Evolutionary conservation across 2,797 vertebrate species (phyloP).

Genomic region (Chelidonichthys spinosus): DNA sequence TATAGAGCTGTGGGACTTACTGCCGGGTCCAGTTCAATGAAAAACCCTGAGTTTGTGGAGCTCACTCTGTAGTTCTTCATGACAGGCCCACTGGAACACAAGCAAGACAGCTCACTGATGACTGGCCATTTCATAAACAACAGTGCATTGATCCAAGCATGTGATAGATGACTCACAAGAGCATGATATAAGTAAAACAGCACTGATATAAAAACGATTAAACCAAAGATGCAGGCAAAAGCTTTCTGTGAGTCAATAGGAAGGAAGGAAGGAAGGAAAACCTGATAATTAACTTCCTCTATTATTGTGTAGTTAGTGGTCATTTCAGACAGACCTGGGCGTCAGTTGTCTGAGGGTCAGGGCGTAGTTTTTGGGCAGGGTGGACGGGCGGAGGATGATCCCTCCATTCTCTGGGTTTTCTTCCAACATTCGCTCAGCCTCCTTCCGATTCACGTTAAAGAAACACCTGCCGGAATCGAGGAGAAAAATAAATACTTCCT

Average conservation of each 20-base stretch:
- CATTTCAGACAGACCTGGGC: conserved; percentile 57
- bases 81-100: conserved; percentile 67
- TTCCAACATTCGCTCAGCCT: conserved; percentile 84
- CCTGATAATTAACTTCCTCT: background rate
- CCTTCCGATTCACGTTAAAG: conserved; percentile 78
- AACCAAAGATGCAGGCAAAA: background rate
- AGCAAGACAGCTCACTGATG: background rate
- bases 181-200: background rate
- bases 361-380: conserved; percentile 81
- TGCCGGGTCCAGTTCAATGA: conserved; percentile 74
- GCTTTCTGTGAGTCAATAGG: background rate
- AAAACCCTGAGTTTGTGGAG: conserved; percentile 46
- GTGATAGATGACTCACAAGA: too few relatives aligned
- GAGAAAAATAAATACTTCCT: background rate
- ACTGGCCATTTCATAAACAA: background rate
- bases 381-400: conserved; percentile 87
- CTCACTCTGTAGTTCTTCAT: conserved; percentile 76
- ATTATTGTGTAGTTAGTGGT: background rate
- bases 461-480: conserved; percentile 70
- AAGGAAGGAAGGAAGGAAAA: background rate
- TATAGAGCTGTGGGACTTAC: conserved; percentile 54
- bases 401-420: conserved; percentile 80
- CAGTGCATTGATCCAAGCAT: background rate
- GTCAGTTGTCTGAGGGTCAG: conserved; percentile 77
- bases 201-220: too few relatives aligned